Conservation (phyloP, 2,888 invertebrate genomes). For the Nomada lathburiana region DNA sequence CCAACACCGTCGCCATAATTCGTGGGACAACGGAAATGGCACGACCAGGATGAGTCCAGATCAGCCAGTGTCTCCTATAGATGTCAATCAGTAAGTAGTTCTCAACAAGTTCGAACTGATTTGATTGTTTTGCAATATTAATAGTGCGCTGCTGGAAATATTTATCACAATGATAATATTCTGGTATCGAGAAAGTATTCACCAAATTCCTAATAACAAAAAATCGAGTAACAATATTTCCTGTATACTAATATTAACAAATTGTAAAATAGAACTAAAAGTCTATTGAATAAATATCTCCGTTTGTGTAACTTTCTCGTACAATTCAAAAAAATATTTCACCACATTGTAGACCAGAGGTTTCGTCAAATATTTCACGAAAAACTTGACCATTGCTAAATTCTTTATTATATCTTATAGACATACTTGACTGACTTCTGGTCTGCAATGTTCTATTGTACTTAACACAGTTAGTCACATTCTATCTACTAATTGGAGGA, state of each 20-base stretch:
- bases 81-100: slow-evolving; percentile 65
- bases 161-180: neutral
- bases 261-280: too few relatives aligned
- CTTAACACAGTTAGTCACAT: neutral
- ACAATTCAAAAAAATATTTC: neutral
- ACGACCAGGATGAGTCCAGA: slow-evolving; percentile 73
- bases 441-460: slow-evolving; percentile 34
- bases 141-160: too few relatives aligned
- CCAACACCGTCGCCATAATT: slow-evolving; percentile 80
- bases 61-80: slow-evolving; percentile 72
- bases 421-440: neutral
- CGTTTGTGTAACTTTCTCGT: neutral
- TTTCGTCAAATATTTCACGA: neutral
- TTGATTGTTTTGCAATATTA: neutral
- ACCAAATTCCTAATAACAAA: too few relatives aligned
- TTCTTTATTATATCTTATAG: neutral
- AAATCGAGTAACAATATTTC: too few relatives aligned
- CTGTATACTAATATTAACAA: too few relatives aligned
- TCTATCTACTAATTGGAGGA: slow-evolving; percentile 50
- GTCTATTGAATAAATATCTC: too few relatives aligned
- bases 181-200: neutral
- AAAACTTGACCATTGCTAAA: neutral
- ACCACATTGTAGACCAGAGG: slow-evolving; percentile 40
- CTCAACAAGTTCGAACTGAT: neutral
- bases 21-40: slow-evolving; percentile 81